Evolutionary conservation across 2,113 vertebrate species (phyloP).

Genomic region (Etheostoma cragini): DNA sequence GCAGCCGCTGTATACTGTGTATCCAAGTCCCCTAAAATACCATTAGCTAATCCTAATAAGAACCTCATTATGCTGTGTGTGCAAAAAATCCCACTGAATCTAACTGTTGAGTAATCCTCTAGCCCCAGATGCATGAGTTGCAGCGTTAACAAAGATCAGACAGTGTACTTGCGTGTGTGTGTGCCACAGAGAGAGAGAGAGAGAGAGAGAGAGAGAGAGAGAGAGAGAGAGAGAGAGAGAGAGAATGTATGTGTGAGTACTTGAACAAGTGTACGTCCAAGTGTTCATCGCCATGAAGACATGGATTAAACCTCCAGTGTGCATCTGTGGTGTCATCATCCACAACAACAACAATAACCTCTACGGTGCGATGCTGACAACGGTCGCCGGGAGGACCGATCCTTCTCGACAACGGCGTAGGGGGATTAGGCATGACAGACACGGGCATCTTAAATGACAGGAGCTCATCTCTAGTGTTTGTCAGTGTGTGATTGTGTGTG

Average conservation of each 20-base stretch:
- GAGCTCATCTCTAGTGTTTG: constrained; percentile 38
- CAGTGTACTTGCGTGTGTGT: constrained; percentile 10
- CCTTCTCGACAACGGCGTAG: constrained; percentile 44
- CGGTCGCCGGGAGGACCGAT: constrained; percentile 44
- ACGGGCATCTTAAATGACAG: constrained; percentile 49
- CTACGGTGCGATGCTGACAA: constrained; percentile 9
- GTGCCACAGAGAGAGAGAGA: neutral
- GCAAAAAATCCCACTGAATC: constrained; percentile 34
- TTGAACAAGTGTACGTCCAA: constrained; percentile 9
- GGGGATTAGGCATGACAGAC: constrained; percentile 56
- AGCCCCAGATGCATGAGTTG: constrained; percentile 29
- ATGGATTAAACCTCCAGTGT: constrained; percentile 49
- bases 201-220: neutral
- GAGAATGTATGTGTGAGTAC: neutral
- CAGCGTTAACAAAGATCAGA: constrained; percentile 16
- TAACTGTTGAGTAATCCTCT: constrained; percentile 57
- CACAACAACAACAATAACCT: constrained; percentile 63
- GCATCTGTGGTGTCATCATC: constrained; percentile 43
- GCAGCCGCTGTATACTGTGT: neutral
- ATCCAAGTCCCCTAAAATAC: constrained; percentile 31
- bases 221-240: neutral
- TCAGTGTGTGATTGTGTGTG: constrained; percentile 10
- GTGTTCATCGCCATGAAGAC: constrained; percentile 45
- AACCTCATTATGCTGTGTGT: constrained; percentile 32
- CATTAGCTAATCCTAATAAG: constrained; percentile 54